Evolutionary conservation across 2,797 vertebrate species (phyloP), one percentile per base, ranked within the genome.

Genomic region (Mus minutoides): DNA sequence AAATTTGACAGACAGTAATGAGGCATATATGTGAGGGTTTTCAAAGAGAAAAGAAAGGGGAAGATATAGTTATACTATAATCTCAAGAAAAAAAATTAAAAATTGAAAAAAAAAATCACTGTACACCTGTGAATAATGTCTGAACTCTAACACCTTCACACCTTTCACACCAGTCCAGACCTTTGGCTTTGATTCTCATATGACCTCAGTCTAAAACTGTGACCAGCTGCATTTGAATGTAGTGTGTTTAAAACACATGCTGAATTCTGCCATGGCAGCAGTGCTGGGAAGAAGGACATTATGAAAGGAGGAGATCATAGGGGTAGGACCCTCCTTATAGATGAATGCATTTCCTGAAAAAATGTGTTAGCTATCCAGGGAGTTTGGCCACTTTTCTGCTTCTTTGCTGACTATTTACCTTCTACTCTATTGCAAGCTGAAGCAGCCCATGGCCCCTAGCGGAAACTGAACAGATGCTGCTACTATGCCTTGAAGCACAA

Each of bases 101-200:
- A n/a, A 85, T 49, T 67, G 11, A 31, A 60, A 62, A 17, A 79
- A 49, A 46, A 49, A 85, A 49, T 52, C 9, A 8, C 5, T 26
- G 2, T 75, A 54, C 2, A 29, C 3, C 31, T 83, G 34, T 14
- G 8, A 73, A 87, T 9, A 4, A 12, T 62, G 56, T 46, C 78
- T 52, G 67, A 29, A 73, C 16, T 37, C 85, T 10, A 52, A 52
- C 24, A 46, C 40, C n/a, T 14, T 75, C 49, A 62, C 12, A 10
- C 40, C 40, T 29, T 14, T 75, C 49, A 62, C 12, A 10, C 40
- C 13, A 85, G 22, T 54, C 58, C 40, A 54, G 88, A 64, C 13
- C 49, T 93, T n/a, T 49, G 85, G 76, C 46, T 96, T 52, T 54
- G 67, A 69, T 89, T 93, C 60, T 49, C 22, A 62, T 24, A 58